Conservation (phyloP, 2,113 vertebrate species). For the Scophthalmus maximus region DNA sequence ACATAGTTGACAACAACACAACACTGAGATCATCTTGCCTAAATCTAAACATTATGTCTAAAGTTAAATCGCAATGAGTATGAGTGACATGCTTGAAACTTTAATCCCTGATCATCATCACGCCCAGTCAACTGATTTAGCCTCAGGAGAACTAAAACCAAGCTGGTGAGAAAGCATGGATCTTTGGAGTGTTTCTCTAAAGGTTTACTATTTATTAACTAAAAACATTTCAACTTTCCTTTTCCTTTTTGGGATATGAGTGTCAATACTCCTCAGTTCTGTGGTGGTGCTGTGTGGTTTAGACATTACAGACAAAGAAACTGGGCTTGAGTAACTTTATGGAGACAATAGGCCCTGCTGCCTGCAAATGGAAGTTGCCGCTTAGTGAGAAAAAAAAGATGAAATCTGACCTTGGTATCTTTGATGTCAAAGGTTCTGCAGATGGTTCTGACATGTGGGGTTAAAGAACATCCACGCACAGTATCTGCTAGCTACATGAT, state of each 20-base stretch:
- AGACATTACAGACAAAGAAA: not conserved
- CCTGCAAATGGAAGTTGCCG: not conserved
- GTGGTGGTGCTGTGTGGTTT: too few relatives aligned
- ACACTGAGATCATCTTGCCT: not conserved
- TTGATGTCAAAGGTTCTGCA: slow-evolving; percentile 91
- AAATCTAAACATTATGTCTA: not conserved
- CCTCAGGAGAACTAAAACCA: not conserved
- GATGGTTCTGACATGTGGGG: slow-evolving; percentile 82
- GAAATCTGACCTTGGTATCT: slow-evolving; percentile 88
- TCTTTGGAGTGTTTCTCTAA: not conserved
- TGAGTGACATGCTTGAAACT: not conserved
- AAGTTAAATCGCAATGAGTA: not conserved
- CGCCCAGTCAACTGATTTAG: not conserved
- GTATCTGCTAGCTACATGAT: not conserved
- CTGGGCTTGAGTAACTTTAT: not conserved
- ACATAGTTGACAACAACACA: not conserved
- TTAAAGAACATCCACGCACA: slow-evolving; percentile 80
- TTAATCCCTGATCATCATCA: too few relatives aligned
- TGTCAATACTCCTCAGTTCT: too few relatives aligned
- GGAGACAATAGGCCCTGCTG: not conserved
- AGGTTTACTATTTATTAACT: not conserved
- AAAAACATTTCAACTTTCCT: not conserved
- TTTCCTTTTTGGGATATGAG: not conserved
- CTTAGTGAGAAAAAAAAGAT: not conserved
- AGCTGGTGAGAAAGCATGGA: not conserved